Conservation (phyloP, 1,140 invertebrate genomes). For the Rhysida immarginata region DNA sequence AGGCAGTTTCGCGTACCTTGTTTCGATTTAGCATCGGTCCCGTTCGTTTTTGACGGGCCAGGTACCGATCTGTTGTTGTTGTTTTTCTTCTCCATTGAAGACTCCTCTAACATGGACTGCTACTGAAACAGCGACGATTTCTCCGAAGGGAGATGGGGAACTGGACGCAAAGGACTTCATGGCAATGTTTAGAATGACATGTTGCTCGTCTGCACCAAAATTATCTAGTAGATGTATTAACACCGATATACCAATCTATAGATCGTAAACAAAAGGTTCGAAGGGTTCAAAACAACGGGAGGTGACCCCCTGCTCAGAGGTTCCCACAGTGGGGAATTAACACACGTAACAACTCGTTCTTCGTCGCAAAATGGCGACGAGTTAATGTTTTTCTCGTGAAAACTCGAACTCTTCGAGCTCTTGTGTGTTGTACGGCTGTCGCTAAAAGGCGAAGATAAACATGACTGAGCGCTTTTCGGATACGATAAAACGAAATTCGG, state of each 20-base stretch:
- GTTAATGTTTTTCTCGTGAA: not conserved
- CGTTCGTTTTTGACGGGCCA: conserved; percentile 42
- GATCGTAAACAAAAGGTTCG: not conserved
- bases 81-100: conserved; percentile 54
- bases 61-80: conserved; percentile 35
- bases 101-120: conserved; percentile 31
- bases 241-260: not conserved
- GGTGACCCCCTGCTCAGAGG: not conserved
- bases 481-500: too few relatives aligned
- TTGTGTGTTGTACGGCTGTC: too few relatives aligned
- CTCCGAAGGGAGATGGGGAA: conserved; percentile 52
- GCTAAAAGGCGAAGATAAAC: too few relatives aligned
- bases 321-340: not conserved
- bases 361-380: conserved; percentile 12
- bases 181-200: conserved; percentile 7
- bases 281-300: not conserved
- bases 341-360: not conserved
- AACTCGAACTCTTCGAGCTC: not conserved
- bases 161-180: conserved; percentile 38
- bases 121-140: conserved; percentile 32
- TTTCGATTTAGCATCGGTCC: conserved; percentile 48
- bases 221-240: not conserved
- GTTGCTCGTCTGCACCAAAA: conserved; percentile 53
- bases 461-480: too few relatives aligned
- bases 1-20: conserved; percentile 36